These are phyloP conservation scores for Chaetodon trifasciatus DNA, from an alignment of 2,797 vertebrate genomes.

Conservation along the genomic window DNA sequence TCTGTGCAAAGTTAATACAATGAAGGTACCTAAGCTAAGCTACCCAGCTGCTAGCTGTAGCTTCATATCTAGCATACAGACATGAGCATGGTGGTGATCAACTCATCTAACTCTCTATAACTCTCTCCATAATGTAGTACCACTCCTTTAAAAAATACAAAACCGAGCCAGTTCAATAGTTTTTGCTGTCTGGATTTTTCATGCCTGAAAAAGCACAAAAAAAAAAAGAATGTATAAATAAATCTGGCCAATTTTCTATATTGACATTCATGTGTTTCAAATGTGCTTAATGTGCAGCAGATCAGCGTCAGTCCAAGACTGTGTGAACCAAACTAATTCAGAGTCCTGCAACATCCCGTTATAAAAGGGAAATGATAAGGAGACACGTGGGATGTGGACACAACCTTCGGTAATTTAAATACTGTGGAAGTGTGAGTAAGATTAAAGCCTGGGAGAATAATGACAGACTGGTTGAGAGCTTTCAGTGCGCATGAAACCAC, in stretches of 20 bases:
- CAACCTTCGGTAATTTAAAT: slow-evolving; percentile 50
- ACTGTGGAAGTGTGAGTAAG: slow-evolving; percentile 48
- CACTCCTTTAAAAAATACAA: background rate
- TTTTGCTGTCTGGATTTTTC: background rate
- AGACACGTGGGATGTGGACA: slow-evolving; percentile 18
- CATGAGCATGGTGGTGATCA: background rate
- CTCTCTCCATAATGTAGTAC: background rate
- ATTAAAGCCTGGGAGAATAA: slow-evolving; percentile 44
- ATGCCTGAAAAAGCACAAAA: background rate
- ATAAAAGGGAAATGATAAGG: background rate
- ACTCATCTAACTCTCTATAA: background rate
- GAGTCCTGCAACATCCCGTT: background rate
- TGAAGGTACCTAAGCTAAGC: background rate
- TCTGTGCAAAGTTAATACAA: background rate
- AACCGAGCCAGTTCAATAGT: background rate
- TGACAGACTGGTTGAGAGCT: slow-evolving; percentile 58
- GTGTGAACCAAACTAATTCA: slow-evolving; percentile 15
- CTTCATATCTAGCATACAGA: background rate
- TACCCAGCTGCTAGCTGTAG: background rate
- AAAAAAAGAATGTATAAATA: background rate
- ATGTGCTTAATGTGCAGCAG: background rate
- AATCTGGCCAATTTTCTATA: background rate
- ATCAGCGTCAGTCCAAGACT: background rate
- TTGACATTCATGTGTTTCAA: background rate
- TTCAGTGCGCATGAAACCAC: slow-evolving; percentile 29